These are phyloP conservation scores for Adelognathus sp. DNA, from an alignment of 2,888 invertebrate genomes.

Conservation along the genomic window DNA sequence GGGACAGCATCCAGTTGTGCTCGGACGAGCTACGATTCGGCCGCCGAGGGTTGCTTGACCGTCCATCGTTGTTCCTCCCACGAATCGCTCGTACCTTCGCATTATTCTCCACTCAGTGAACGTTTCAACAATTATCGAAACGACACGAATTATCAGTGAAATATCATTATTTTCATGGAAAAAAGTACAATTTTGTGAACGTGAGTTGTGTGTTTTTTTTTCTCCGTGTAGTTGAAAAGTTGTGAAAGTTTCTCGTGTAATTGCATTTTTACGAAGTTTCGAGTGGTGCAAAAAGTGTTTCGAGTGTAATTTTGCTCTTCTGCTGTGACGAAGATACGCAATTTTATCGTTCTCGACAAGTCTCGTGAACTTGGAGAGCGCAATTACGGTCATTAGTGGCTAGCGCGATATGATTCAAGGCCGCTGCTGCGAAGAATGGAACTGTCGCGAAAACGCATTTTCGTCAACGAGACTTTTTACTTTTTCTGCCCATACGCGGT, in stretches of 20 bases:
- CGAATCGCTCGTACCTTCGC: neutral
- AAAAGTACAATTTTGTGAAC: neutral
- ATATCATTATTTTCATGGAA: neutral
- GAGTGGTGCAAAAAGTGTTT: neutral
- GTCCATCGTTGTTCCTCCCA: slow-evolving; percentile 58
- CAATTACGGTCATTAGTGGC: slow-evolving; percentile 59
- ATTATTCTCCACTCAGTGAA: slow-evolving; percentile 9
- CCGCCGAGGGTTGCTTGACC: slow-evolving; percentile 67
- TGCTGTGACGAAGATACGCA: neutral
- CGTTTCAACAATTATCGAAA: too few relatives aligned
- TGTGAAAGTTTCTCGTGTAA: neutral
- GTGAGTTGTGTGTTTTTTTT: too few relatives aligned
- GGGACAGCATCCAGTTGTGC: slow-evolving; percentile 78
- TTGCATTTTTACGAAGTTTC: neutral
- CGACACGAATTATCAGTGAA: too few relatives aligned
- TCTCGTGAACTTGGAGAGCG: slow-evolving; percentile 5
- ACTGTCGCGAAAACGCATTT: slow-evolving; percentile 38
- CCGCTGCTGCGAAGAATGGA: slow-evolving; percentile 46
- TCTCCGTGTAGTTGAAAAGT: neutral
- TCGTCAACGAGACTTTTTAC: neutral
- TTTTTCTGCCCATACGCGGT: neutral
- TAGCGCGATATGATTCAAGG: slow-evolving; percentile 59
- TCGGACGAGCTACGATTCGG: slow-evolving; percentile 69
- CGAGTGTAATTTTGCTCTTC: neutral
- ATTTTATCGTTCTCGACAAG: neutral